Evolutionary conservation across 2,797 vertebrate genomes (phyloP).

Genomic region (Macropodus opercularis): DNA sequence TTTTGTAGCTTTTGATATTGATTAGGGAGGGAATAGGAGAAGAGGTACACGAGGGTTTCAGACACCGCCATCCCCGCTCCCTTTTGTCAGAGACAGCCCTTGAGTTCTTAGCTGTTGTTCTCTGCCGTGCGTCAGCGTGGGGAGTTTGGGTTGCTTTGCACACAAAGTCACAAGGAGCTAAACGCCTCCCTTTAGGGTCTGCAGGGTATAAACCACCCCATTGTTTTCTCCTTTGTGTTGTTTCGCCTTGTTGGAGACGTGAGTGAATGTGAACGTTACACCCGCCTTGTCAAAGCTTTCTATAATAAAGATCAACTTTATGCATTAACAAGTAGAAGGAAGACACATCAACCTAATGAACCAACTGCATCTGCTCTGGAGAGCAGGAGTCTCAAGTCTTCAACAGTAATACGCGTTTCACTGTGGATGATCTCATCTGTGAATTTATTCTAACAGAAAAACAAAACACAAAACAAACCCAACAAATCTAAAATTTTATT

Average conservation of each 20-base stretch:
- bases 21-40: constrained; percentile 81
- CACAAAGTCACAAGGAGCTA: constrained; percentile 77
- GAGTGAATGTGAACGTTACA: constrained; percentile 50
- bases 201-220: constrained; percentile 63
- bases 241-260: constrained; percentile 59
- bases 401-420: constrained; percentile 18
- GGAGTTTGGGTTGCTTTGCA: constrained; percentile 76
- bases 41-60: constrained; percentile 74
- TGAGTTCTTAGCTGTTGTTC: constrained; percentile 71
- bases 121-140: constrained; percentile 46
- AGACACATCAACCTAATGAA: constrained; percentile 62
- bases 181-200: constrained; percentile 77
- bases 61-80: constrained; percentile 64
- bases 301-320: constrained; percentile 58
- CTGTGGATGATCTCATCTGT: constrained; percentile 8
- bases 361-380: constrained; percentile 20
- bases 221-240: constrained; percentile 70
- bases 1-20: constrained; percentile 83
- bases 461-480: constrained; percentile 14
- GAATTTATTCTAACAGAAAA: constrained; percentile 16
- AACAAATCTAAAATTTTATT: constrained; percentile 4
- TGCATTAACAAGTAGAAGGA: constrained; percentile 46
- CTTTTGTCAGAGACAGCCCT: constrained; percentile 73
- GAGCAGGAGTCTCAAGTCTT: constrained; percentile 30
- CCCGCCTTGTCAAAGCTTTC: constrained; percentile 54